phyloP scores from a whole-genome alignment of 2,113 vertebrate genomes.

The Ahaetulla prasina region DNA sequence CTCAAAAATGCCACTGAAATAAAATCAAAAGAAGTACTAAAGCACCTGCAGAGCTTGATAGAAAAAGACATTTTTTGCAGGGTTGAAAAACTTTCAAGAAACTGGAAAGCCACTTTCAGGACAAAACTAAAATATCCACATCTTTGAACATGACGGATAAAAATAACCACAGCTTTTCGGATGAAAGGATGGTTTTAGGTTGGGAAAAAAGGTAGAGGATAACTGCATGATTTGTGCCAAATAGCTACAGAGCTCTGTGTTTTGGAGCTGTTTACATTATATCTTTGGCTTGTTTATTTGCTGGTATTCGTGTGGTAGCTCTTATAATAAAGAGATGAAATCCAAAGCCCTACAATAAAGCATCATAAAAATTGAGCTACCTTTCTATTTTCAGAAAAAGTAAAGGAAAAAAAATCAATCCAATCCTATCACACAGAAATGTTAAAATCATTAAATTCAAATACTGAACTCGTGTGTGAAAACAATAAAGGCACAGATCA shows the following conservation, averaged over 20 bases:
- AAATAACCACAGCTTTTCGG: background rate
- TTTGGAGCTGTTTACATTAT: background rate
- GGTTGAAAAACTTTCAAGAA: background rate
- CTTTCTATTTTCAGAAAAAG: background rate
- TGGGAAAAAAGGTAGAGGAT: background rate
- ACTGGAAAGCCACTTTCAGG: background rate
- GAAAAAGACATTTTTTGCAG: background rate
- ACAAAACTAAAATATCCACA: background rate
- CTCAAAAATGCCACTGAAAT: background rate
- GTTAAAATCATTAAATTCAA: background rate
- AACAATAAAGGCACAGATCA: constrained; percentile 24
- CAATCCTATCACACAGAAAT: background rate
- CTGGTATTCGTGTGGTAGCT: background rate
- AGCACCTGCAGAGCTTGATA: background rate
- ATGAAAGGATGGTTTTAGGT: background rate
- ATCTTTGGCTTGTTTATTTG: background rate
- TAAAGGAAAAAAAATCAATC: background rate
- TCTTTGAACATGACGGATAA: background rate
- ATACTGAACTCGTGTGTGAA: constrained; percentile 1
- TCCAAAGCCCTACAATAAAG: background rate
- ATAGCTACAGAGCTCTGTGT: background rate
- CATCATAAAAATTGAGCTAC: background rate
- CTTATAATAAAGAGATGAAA: background rate
- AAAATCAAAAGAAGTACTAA: background rate
- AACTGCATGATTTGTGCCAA: background rate